Percentiles rank a stretch among this genome's conserved stretches.
Conservation (phyloP, 2,888 invertebrate genomes). For the Resseliella maxima region DNA sequence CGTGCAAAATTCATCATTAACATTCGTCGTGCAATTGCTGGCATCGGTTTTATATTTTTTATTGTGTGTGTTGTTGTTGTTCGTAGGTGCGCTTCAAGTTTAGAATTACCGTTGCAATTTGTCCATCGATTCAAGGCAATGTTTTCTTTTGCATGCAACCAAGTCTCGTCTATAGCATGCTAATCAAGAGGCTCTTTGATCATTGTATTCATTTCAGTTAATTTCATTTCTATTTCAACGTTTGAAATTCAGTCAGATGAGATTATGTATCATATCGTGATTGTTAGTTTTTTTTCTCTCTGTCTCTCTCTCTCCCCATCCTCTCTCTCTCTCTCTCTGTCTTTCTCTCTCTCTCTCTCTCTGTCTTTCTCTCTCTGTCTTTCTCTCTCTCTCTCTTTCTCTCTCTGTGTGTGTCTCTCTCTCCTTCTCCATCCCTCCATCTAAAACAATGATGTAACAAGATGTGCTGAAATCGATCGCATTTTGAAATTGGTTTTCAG, state of each 20-base stretch:
- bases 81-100: background rate
- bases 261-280: background rate
- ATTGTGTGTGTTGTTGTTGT: background rate
- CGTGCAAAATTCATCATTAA: background rate
- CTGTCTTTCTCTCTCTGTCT: too few relatives aligned
- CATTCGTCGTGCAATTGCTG: too few relatives aligned
- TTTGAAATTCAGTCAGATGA: background rate
- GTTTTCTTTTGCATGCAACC: background rate
- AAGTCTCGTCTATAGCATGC: background rate
- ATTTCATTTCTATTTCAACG: background rate
- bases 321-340: too few relatives aligned
- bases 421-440: too few relatives aligned
- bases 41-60: background rate
- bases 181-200: background rate
- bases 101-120: slow-evolving; percentile 28
- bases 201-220: slow-evolving; percentile 16
- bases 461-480: background rate
- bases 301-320: too few relatives aligned
- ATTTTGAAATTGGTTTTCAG: background rate
- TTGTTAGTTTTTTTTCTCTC: too few relatives aligned
- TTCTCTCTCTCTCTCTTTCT: too few relatives aligned
- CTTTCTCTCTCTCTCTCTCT: too few relatives aligned
- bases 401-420: too few relatives aligned
- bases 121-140: slow-evolving; percentile 43
- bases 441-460: background rate